Conservation (phyloP, 1,140 invertebrate species). For the Samia ricini region DNA sequence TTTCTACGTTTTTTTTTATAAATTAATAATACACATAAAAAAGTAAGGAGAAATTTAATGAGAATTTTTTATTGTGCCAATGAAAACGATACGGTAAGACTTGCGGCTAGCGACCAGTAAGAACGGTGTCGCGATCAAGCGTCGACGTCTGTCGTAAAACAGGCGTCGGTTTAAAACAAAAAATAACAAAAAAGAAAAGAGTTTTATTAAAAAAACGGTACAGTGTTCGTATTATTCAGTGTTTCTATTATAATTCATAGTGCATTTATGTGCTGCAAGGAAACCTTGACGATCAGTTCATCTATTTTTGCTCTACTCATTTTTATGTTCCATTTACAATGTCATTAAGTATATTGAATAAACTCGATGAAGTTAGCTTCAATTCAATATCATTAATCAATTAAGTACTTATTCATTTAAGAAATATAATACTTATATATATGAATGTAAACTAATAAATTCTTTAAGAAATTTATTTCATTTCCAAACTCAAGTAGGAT, state of each 20-base stretch:
- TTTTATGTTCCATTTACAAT: slow-evolving; percentile 28
- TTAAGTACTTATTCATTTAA: too few relatives aligned
- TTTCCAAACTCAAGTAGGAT: background rate
- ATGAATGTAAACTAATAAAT: too few relatives aligned
- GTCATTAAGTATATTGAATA: slow-evolving; percentile 28
- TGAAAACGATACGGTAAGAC: slow-evolving; percentile 34
- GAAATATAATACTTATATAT: too few relatives aligned
- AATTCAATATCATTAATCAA: too few relatives aligned
- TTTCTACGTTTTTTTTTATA: too few relatives aligned
- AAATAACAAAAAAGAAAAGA: slow-evolving; percentile 41
- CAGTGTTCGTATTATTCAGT: slow-evolving; percentile 28
- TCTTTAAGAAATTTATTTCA: too few relatives aligned
- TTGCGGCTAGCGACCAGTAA: slow-evolving; percentile 65
- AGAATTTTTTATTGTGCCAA: slow-evolving; percentile 46
- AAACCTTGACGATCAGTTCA: slow-evolving; percentile 41
- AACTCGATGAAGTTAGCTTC: slow-evolving; percentile 8
- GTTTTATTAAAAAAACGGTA: slow-evolving; percentile 48
- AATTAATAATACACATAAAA: too few relatives aligned
- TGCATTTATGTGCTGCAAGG: slow-evolving; percentile 7
- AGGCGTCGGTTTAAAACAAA: slow-evolving; percentile 32
- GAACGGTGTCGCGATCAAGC: slow-evolving; percentile 43
- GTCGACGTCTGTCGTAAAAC: slow-evolving; percentile 49
- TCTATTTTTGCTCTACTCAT: slow-evolving; percentile 44
- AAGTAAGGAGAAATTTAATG: background rate
- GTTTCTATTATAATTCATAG: slow-evolving; percentile 23